Conservation (phyloP, 2,888 invertebrate species). For the Atrina japonica region DNA sequence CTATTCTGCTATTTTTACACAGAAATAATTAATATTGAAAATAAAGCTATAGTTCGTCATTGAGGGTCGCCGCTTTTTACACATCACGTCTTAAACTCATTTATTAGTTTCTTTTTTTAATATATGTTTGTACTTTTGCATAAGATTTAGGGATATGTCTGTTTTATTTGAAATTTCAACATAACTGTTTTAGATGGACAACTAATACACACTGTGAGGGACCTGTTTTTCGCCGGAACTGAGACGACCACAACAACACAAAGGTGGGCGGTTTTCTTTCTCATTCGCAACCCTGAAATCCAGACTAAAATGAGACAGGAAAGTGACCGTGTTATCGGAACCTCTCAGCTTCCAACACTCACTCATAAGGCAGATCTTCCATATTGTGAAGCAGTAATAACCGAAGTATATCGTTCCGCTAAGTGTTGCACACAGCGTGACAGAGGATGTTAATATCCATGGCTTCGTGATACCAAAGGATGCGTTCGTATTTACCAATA, state of each 20-base stretch:
- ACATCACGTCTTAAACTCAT: no score
- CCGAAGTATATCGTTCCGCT: constrained; percentile 67
- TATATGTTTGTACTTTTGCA: no score
- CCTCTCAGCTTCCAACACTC: constrained; percentile 49
- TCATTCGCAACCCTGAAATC: constrained; percentile 88
- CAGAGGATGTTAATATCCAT: constrained; percentile 60
- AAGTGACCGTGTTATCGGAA: constrained; percentile 75
- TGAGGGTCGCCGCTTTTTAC: no score
- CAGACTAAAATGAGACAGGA: constrained; percentile 53
- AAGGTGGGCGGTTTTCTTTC: constrained; percentile 90
- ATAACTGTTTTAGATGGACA: constrained; percentile 40
- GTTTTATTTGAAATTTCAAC: neutral
- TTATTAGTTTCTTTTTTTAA: no score
- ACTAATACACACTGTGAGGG: constrained; percentile 47
- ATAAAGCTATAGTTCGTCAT: no score
- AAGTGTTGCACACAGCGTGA: constrained; percentile 55
- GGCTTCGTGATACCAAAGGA: constrained; percentile 72
- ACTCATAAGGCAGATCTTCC: constrained; percentile 53
- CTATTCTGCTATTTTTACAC: no score
- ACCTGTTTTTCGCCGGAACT: constrained; percentile 69
- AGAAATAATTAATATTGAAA: no score
- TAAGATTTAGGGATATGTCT: no score
- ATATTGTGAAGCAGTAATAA: constrained; percentile 68
- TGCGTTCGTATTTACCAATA: constrained; percentile 57
- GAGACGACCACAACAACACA: constrained; percentile 92